Evolutionary conservation across 2,113 vertebrate genomes (phyloP).

Genomic region (Aythya baeri): DNA sequence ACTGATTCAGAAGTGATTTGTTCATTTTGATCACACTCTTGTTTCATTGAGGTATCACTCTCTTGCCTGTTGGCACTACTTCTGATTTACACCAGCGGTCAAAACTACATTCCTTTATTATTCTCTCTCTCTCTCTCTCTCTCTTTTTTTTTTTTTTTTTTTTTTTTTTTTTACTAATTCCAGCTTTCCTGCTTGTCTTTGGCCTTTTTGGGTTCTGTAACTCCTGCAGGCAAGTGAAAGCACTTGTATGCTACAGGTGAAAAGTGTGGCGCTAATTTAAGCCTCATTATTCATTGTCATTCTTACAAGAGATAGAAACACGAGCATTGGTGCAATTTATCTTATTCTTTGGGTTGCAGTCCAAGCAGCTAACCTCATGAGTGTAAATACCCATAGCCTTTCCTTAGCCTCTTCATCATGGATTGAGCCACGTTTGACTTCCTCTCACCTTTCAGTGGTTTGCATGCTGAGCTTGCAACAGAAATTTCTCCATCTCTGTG

Average conservation of each 20-base stretch:
- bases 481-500: not conserved
- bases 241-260: slow-evolving; percentile 7
- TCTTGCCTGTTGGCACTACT: not conserved
- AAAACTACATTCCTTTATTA: not conserved
- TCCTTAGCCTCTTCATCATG: slow-evolving; percentile 45
- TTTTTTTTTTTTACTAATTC: not conserved
- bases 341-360: slow-evolving; percentile 61
- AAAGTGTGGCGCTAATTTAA: slow-evolving; percentile 60
- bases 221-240: not conserved
- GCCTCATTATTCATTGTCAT: slow-evolving; percentile 44
- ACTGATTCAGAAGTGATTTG: not conserved
- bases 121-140: not conserved
- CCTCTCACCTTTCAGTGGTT: not conserved
- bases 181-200: not conserved
- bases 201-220: not conserved
- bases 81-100: slow-evolving; percentile 31
- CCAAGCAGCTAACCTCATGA: slow-evolving; percentile 65
- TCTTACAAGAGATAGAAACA: slow-evolving; percentile 40
- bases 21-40: not conserved
- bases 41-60: not conserved
- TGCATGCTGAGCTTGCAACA: not conserved
- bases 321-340: slow-evolving; percentile 9
- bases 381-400: slow-evolving; percentile 43
- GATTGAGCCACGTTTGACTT: slow-evolving; percentile 42
- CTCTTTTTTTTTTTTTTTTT: not conserved